Base-by-base conservation (phyloP, 2,888 invertebrate species). In the Chydorus sphaericus region DNA sequence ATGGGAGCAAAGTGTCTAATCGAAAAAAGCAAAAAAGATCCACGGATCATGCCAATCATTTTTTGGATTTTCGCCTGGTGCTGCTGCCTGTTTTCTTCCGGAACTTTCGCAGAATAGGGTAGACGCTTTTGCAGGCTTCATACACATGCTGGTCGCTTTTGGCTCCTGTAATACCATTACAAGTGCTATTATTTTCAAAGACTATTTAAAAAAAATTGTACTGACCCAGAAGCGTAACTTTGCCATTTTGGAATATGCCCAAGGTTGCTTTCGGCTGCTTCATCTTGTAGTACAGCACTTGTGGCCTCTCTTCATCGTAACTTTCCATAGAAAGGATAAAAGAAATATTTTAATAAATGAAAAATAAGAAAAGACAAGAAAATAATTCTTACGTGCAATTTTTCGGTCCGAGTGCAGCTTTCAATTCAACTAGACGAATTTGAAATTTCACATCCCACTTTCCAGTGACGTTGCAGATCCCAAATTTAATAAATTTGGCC, bases 251-350 rank as follows among this genome's bases (percentile, higher is more conserved):
- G 75, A 99, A 99, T 69, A 99, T 96, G 10, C 98, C 75, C 60
- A 98, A 73, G 4, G 97, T 97, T 61, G 98, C 83, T 62, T 91
- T 80, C 0, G 97, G 97, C 65, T 90, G 85, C 38, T 97, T 88
- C 91, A 98, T 90, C 65, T 97, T 78, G 70, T 98, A 98, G 57
- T 98, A 92, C 30, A 98, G 77, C n/a, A 96, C 98, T 7, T 98
- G 96, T 71, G 98, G 98, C 56, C 98, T 73, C 72, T 98, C 98
- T 0, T 98, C 97, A 70, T 98, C 98, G 67, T 98, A 98, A n/a
- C n/a, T n/a, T n/a, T n/a, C n/a, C n/a, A n/a, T n/a, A n/a, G n/a
- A n/a, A n/a, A n/a, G n/a, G n/a, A n/a, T n/a, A n/a, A n/a, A n/a
- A n/a, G n/a, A n/a, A n/a, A n/a, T n/a, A n/a, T n/a, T 44, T 18